phyloP scores from a whole-genome alignment of 2,888 invertebrate species.

The Drosophila engyochracea region DNA sequence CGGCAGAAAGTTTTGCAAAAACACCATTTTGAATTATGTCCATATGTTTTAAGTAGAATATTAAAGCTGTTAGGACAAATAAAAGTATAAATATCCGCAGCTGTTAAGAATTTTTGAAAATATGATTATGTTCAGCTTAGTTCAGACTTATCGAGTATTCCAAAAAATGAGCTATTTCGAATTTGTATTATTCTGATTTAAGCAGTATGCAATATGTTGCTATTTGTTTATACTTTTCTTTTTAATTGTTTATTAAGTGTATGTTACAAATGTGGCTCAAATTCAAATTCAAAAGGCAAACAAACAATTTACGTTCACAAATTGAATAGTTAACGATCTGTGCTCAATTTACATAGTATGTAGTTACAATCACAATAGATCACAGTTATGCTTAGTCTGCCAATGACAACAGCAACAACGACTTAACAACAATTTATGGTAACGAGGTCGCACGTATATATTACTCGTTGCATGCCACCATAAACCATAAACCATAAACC shows the following conservation, averaged over 20 bases:
- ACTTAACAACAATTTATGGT: conserved; percentile 18
- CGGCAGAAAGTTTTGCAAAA: background rate
- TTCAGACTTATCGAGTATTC: background rate
- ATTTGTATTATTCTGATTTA: background rate
- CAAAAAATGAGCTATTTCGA: background rate
- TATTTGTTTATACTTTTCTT: background rate
- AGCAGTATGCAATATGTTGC: background rate
- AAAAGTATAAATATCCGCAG: background rate
- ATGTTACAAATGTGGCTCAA: background rate
- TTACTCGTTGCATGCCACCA: conserved; percentile 23
- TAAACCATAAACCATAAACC: conserved; percentile 29
- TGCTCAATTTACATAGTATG: conserved; percentile 12
- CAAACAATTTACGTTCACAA: conserved; percentile 11
- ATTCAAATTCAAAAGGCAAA: background rate
- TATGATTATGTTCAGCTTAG: background rate
- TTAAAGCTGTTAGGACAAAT: background rate
- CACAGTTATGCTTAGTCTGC: conserved; percentile 29
- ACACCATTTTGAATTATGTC: background rate
- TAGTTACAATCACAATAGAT: conserved; percentile 19
- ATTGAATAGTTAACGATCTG: conserved; percentile 20
- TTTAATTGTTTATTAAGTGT: background rate
- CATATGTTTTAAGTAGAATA: background rate
- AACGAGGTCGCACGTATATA: conserved; percentile 55
- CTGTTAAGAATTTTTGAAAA: background rate
- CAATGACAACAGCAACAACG: conserved; percentile 16